Base-by-base conservation (phyloP, 37 sponge, comb jelly and placozoan genomes). In the Cliona cf. orientalis region DNA sequence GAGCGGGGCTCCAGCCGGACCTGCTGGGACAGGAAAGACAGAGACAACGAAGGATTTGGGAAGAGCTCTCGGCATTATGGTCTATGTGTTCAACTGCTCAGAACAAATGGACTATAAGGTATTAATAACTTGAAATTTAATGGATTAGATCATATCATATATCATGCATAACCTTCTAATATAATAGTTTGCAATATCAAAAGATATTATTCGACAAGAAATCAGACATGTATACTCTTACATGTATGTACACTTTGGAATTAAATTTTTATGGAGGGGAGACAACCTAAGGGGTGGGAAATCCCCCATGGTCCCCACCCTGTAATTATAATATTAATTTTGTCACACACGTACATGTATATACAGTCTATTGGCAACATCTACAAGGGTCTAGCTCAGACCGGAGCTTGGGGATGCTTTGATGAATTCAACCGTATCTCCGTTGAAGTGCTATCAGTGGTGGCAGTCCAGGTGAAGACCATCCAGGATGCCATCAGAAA, bases 91-190 rank as follows among this genome's bases (percentile, higher is more conserved):
- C 91, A 98, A 98, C 95, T 98, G 99, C 91, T 98, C 99, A 44
- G 99, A 98, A 64, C 99, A 98, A 62, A 98, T 98, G 99, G 99
- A 98, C 86, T 98, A 98, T 89, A 98, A 98, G 79, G 91, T 91
- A 63, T 26, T 53, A 21, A 39, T 26, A 35, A 68, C 36, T 7
- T 11, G 23, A 62, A 23, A 25, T 62, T 35, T 26, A n/a, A n/a
- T n/a, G n/a, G n/a, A n/a, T n/a, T n/a, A n/a, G n/a, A n/a, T n/a
- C n/a, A n/a, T n/a, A n/a, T n/a, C n/a, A n/a, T n/a, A n/a, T n/a
- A n/a, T n/a, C n/a, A 21, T 63, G 32, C 26, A 63, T 63, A 63
- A 63, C n/a, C n/a, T n/a, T n/a, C n/a, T n/a, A n/a, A n/a, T n/a
- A n/a, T n/a, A n/a, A n/a, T n/a, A n/a, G n/a, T n/a, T n/a, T n/a